A percentile compares a stretch with the other conserved stretches of the same genome.
Evolutionary conservation across 92 coral and sea anemone species (phyloP).

Genomic region (Diadumene lineata): DNA sequence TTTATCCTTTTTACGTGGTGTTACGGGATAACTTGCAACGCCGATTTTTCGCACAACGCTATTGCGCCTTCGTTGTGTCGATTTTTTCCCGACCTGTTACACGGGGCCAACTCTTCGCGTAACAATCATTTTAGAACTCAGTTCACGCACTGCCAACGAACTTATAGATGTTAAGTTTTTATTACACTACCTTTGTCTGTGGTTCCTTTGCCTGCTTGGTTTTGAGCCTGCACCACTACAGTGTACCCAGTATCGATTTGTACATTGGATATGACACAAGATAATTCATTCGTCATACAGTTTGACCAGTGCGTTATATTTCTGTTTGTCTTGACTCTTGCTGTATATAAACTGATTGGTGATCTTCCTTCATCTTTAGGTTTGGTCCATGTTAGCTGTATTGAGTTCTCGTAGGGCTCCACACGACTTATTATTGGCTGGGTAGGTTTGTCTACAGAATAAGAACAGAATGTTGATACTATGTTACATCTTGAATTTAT

Average conservation of each 20-base stretch:
- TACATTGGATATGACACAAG: slow-evolving; percentile 23
- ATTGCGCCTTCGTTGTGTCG: too few species aligned
- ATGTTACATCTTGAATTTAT: too few species aligned
- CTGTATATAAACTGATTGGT: slow-evolving; percentile 12
- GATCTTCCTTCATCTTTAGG: slow-evolving; percentile 26
- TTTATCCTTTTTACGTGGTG: too few species aligned
- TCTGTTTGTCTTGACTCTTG: slow-evolving; percentile 19
- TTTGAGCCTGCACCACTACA: slow-evolving; percentile 43
- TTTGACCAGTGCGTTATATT: slow-evolving; percentile 18
- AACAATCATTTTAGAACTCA: too few species aligned
- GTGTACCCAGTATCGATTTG: slow-evolving; percentile 27
- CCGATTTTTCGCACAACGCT: too few species aligned
- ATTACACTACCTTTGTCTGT: background rate
- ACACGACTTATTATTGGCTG: slow-evolving; percentile 21
- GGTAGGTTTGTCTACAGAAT: slow-evolving; percentile 6
- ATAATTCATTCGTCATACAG: slow-evolving; percentile 15
- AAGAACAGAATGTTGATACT: background rate
- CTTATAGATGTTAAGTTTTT: too few species aligned
- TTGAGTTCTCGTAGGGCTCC: slow-evolving; percentile 22
- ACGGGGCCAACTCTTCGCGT: too few species aligned
- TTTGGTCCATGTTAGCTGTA: slow-evolving; percentile 24
- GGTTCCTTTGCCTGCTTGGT: slow-evolving; percentile 26
- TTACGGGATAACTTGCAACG: too few species aligned
- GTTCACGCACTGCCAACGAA: too few species aligned
- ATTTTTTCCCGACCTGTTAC: too few species aligned